Evolutionary conservation across 2,113 vertebrate species (phyloP), one percentile per base, ranked within the genome.

Genomic region (Varanus salvator): DNA sequence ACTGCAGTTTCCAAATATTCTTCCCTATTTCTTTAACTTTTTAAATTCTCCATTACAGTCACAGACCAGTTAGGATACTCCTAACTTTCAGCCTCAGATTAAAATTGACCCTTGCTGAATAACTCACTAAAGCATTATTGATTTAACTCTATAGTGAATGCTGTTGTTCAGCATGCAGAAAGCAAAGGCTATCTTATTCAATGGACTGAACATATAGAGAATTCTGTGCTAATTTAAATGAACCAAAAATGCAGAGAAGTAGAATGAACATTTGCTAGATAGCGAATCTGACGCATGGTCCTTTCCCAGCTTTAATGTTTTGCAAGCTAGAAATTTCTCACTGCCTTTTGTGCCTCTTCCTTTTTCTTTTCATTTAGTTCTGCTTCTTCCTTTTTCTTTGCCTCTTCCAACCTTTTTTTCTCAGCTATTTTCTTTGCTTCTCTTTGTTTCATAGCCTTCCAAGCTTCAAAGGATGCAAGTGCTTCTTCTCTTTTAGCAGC

Each of bases 401-500:
- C 95, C 6, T 97, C 95, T 34, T 95, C 94, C 3, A 95, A 94
- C 80, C 97, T 97, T 89, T 97, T 98, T 92, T 97, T 97, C 87
- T 96, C 97, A 17, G 89, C 94, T 90, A 97, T 94, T 80, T 95
- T 97, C 96, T 96, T 98, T 82, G 98, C 94, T 91, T 94, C 96
- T 90, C 97, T 97, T 66, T 84, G 91, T 92, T 99, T 99, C 95
- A 98, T 98, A 86, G 97, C 96, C 90, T 98, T 99, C 99, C 99
- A 99, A 38, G 98, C 98, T 90, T 98, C 96, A 89, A 98, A 99
- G 23, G 98, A 98, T 6, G 97, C 98, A 88, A 96, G 94, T 21
- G 98, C 98, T 91, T 98, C 98, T 85, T 97, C 97, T 95, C 94
- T 98, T 96, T 98, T 98, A 83, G 95, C 82, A 52, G 95, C 95